phyloP scores from a whole-genome alignment of 1,140 invertebrate species.

The Penaeus japonicus region DNA sequence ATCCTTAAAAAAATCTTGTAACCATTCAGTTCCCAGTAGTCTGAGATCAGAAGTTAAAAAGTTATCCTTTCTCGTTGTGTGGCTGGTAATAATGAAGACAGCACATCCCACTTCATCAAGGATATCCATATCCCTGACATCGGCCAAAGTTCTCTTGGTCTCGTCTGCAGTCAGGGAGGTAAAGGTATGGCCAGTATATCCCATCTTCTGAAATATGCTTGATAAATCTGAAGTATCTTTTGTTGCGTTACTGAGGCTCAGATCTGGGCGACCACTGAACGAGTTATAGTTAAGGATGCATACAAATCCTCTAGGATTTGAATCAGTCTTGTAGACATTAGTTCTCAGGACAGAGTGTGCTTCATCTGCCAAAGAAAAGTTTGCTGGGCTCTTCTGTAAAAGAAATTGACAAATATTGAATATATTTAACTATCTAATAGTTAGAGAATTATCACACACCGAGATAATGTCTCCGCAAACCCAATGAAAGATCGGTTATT shows the following conservation, averaged over 20 bases:
- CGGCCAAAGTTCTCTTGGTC: conserved; percentile 9
- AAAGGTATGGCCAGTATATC: conserved; percentile 19
- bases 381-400: neutral
- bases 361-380: neutral
- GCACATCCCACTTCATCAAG: conserved; percentile 24
- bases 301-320: conserved; percentile 16
- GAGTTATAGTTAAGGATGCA: conserved; percentile 31
- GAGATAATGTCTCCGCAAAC: too few species aligned
- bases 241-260: neutral
- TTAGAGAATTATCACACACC: too few species aligned
- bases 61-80: neutral
- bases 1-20: conserved; percentile 32
- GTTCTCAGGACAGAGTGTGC: neutral
- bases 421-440: too few species aligned
- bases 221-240: conserved; percentile 13
- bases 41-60: conserved; percentile 34
- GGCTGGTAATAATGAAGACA: conserved; percentile 20
- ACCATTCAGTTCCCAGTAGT: conserved; percentile 3
- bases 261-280: conserved; percentile 29
- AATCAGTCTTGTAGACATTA: neutral
- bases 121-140: conserved; percentile 22
- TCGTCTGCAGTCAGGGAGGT: conserved; percentile 26
- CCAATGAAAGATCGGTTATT: too few species aligned
- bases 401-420: neutral
- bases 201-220: conserved; percentile 33